Conservation (phyloP, 2,797 vertebrate genomes). For the Rhynchotus rufescens region DNA sequence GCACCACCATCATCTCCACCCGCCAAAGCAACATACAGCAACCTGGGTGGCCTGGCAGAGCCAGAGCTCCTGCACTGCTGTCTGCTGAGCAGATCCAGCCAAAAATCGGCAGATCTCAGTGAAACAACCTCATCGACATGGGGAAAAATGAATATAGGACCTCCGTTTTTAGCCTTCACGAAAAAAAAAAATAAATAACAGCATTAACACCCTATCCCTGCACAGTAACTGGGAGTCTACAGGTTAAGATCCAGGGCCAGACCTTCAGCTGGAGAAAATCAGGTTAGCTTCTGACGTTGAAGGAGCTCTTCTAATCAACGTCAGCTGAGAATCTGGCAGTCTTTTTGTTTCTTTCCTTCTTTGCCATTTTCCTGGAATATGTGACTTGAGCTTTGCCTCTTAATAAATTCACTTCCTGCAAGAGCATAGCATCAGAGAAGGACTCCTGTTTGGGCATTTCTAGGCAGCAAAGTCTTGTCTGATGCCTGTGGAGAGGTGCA, state of each 20-base stretch:
- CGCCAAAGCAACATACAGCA: fast-evolving
- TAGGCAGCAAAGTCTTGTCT: neutral
- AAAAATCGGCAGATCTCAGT: neutral
- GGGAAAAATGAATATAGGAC: neutral
- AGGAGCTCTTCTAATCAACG: neutral
- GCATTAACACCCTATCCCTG: fast-evolving
- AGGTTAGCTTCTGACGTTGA: neutral
- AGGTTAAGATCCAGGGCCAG: fast-evolving
- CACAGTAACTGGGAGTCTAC: neutral
- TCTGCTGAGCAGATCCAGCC: neutral
- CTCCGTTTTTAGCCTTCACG: fast-evolving
- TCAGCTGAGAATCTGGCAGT: neutral
- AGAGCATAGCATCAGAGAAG: neutral
- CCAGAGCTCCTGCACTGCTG: fast-evolving
- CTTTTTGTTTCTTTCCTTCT: neutral
- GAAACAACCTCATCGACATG: neutral
- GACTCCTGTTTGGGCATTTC: neutral
- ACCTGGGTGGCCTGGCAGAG: neutral
- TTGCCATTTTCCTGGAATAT: neutral
- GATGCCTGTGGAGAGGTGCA: constrained; percentile 24
- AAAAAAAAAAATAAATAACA: neutral
- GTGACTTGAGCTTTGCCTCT: neutral
- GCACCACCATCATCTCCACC: neutral
- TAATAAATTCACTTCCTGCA: neutral
- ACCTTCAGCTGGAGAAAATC: neutral